phyloP scores from a whole-genome alignment of 92 coral and sea anemone species.

The Bergia sp. region DNA sequence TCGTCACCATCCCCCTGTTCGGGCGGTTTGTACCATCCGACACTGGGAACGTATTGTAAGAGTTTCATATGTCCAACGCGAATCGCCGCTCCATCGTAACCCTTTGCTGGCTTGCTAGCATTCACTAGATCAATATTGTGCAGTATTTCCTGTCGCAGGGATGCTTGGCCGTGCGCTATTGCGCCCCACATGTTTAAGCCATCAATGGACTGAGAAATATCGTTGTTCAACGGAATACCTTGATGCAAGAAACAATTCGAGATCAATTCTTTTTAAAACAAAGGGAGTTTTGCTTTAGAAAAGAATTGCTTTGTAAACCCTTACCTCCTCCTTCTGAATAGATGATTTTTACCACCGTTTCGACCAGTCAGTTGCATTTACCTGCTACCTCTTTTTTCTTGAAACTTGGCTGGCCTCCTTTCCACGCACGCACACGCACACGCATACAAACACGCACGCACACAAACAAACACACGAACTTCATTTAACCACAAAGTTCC shows the following conservation, averaged over 20 bases:
- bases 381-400: not conserved
- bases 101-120: not conserved
- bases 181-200: constrained; percentile 58
- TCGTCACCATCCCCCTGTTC: constrained; percentile 41
- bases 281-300: not conserved
- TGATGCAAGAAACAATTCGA: not conserved
- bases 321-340: not conserved
- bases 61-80: constrained; percentile 73
- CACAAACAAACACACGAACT: no score
- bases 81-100: constrained; percentile 63
- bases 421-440: no score
- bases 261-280: no score
- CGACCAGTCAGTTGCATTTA: not conserved
- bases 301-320: not conserved
- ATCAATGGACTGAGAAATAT: constrained; percentile 33
- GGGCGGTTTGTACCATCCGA: constrained; percentile 73
- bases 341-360: not conserved
- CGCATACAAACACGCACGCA: no score
- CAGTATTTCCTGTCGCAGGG: constrained; percentile 59
- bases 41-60: constrained; percentile 59
- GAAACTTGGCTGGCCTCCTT: not conserved
- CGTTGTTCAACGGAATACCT: constrained; percentile 10
- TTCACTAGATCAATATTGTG: constrained; percentile 51
- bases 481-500: no score
- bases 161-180: constrained; percentile 50